A percentile compares a stretch with the other conserved stretches of the same genome.
Conservation (phyloP, 2,888 invertebrate genomes). For the Pterostichus niger region DNA sequence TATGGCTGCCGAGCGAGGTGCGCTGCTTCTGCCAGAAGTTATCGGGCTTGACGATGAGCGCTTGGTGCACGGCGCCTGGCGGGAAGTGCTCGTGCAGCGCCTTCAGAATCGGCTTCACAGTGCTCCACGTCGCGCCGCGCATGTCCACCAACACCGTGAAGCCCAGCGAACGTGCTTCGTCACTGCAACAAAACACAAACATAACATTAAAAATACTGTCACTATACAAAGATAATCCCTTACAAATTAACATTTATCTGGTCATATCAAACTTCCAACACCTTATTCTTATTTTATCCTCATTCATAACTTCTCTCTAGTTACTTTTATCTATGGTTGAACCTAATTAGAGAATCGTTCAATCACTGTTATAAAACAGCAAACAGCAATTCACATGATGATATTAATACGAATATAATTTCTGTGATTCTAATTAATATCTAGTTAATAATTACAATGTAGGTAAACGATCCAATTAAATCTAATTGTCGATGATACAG, state of each 20-base stretch:
- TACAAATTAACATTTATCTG: too few species aligned
- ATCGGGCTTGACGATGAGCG: slow-evolving; percentile 98
- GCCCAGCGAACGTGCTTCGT: slow-evolving; percentile 91
- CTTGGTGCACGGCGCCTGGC: slow-evolving; percentile 92
- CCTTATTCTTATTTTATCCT: too few species aligned
- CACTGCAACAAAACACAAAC: slow-evolving; percentile 81
- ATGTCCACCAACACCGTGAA: slow-evolving; percentile 99
- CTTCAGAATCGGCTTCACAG: slow-evolving; percentile 98
- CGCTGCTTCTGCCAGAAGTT: slow-evolving; percentile 99
- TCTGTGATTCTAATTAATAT: slow-evolving; percentile 32
- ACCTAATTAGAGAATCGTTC: too few species aligned
- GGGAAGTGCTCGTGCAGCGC: slow-evolving; percentile 97
- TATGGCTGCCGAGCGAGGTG: slow-evolving; percentile 97
- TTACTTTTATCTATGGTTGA: too few species aligned
- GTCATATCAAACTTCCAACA: too few species aligned
- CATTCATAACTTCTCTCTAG: too few species aligned
- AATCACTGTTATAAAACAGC: too few species aligned
- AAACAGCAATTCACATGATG: not conserved
- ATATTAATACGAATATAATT: not conserved
- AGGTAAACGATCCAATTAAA: slow-evolving; percentile 45
- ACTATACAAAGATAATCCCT: too few species aligned
- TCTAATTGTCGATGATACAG: slow-evolving; percentile 20
- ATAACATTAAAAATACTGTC: too few species aligned
- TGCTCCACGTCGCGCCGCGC: slow-evolving; percentile 97
- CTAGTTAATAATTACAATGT: slow-evolving; percentile 34